Evolutionary conservation across 2,888 invertebrate species (phyloP).

Genomic region (Xiphydria camelus): DNA sequence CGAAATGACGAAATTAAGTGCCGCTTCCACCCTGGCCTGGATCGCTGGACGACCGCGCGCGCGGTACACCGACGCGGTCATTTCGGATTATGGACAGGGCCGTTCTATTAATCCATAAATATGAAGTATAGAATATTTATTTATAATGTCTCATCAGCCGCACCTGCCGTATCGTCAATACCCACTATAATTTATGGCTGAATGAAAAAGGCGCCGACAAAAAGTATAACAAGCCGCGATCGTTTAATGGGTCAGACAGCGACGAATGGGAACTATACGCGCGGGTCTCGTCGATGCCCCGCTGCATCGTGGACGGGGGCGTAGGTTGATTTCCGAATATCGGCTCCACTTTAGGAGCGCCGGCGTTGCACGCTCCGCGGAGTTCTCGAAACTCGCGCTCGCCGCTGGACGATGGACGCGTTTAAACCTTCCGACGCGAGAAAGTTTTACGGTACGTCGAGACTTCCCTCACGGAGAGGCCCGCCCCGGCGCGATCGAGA

Average conservation of each 20-base stretch:
- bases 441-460: too few species aligned
- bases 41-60: background rate
- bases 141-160: constrained; percentile 39
- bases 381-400: too few species aligned
- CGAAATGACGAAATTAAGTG: background rate
- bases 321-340: too few species aligned
- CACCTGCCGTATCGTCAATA: constrained; percentile 31
- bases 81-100: background rate
- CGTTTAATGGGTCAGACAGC: constrained; percentile 22
- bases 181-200: constrained; percentile 40
- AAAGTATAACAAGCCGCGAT: constrained; percentile 14
- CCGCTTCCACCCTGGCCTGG: background rate
- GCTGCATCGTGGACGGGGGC: too few species aligned
- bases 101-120: constrained; percentile 31
- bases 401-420: too few species aligned
- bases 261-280: background rate
- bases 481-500: too few species aligned
- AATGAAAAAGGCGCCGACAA: constrained; percentile 35
- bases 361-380: too few species aligned
- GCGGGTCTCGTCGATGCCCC: constrained; percentile 4
- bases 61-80: too few species aligned
- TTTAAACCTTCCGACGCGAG: too few species aligned
- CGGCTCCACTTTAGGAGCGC: too few species aligned
- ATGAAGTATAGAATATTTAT: constrained; percentile 39
- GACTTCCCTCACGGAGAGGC: too few species aligned